Base-by-base conservation (phyloP, 2,888 invertebrate species). In the Coelopa pilipes region DNA sequence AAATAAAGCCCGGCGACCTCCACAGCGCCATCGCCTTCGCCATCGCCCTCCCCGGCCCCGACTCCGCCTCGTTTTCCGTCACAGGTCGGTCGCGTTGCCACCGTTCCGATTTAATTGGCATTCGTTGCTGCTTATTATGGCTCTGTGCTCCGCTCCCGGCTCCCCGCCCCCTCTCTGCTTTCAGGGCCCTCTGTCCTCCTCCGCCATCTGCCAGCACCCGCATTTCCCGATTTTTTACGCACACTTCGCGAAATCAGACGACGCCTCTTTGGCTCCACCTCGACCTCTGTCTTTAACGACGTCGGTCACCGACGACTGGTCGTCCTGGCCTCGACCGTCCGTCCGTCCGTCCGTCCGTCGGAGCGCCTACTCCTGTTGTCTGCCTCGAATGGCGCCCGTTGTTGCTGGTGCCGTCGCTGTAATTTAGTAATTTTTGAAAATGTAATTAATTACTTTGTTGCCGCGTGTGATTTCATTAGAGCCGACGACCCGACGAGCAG, bases 381-480 rank as follows among this genome's bases (percentile, higher is more conserved):
- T 34, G 34, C 34, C 7, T 34, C n/a, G 3, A 15, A 53, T 53
- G 53, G 53, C 24, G 24, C 24, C 15, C 24, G 24, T 21, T 60
- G 17, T 19, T 24, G 13, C 0, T 17, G 60, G 49, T 49, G 49
- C 10, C 13, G 10, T 11, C 53, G 53, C 10, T 53, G 53, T 53
- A 53, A 62, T 62, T 62, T 62, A 15, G 53, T 53, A 53, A 62
- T 62, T 62, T 62, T 62, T 62, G 60, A 62, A 62, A 62, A 62
- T 34, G 60, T 62, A 62, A 62, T 62, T 62, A 62, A 62, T 62
- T 62, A 1, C 11, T 24, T 24, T 53, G 13, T 53, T 53, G 13
- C 53, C 10, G 53, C n/a, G 10, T 53, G 10, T 53, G 53, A 13
- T 53, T 4, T 53, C n/a, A 53, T 53, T 53, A 53, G 10, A 53